Evolutionary conservation across 2,797 vertebrate species (phyloP).

Genomic region (Pygocentrus nattereri): DNA sequence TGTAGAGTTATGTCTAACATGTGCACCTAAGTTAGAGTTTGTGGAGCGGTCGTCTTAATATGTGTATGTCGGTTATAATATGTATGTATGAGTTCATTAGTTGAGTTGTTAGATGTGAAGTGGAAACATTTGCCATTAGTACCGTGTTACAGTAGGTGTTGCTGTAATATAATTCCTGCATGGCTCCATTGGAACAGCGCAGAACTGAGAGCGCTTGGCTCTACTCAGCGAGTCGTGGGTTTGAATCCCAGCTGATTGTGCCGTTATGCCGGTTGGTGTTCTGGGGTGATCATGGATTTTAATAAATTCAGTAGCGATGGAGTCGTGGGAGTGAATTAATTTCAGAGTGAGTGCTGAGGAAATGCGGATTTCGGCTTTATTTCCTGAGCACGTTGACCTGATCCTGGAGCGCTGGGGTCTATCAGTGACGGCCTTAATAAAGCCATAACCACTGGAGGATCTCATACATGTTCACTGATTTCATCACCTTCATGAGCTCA

Average conservation of each 20-base stretch:
- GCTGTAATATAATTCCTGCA: not conserved
- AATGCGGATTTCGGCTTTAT: not conserved
- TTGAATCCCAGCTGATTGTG: not conserved
- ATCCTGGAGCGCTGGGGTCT: not conserved
- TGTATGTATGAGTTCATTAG: too few relatives aligned
- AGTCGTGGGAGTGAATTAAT: slow-evolving; percentile 4
- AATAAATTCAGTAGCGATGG: not conserved
- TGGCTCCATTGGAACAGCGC: not conserved
- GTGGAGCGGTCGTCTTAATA: too few relatives aligned
- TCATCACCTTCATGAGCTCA: not conserved
- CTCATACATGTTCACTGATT: not conserved
- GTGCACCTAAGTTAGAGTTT: too few relatives aligned
- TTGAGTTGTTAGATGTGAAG: too few relatives aligned
- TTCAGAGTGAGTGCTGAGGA: not conserved
- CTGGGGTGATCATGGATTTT: not conserved
- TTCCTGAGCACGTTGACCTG: not conserved
- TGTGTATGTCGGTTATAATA: too few relatives aligned
- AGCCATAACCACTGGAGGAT: not conserved
- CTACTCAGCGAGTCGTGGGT: not conserved
- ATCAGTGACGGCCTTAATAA: slow-evolving; percentile 19
- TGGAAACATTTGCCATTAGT: too few relatives aligned
- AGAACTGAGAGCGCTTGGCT: not conserved
- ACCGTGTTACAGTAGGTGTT: not conserved
- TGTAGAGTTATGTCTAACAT: too few relatives aligned
- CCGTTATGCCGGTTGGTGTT: not conserved